Base-by-base conservation (phyloP, 1,140 invertebrate species). In the Orius insidiosus region DNA sequence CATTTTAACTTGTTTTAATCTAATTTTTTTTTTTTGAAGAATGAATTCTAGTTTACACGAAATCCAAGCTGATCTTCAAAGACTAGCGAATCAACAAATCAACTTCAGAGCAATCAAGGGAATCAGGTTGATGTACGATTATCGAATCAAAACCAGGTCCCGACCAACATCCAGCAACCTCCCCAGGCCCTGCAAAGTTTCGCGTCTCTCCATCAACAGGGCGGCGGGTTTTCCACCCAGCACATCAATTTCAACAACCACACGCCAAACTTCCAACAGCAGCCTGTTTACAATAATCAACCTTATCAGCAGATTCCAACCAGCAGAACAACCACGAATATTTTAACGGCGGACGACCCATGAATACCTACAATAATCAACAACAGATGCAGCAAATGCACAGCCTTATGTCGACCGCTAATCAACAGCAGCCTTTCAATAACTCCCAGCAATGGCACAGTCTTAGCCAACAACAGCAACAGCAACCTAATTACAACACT, bases 1-100 rank as follows among this genome's bases (percentile, higher is more conserved):
- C 3, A 24, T 4, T 51, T 43, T 40, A 9, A 45, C 19, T 44
- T 35, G 15, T 35, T 13, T 40, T 42, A 51, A n/a, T 48, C 7
- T 4, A 24, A 49, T 38, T 30, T 46, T 42, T 46, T 46, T 41
- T 55, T 59, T 55, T 60, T 59, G 54, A 54, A 77, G 75, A 69
- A 85, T 94, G 78, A 90, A 92, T 68, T 79, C 70, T 64, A 93
- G 83, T 68, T 72, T 94, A 55, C 80, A 82, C 55, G 88, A 93
- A 66, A 81, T 95, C 58, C 86, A 94, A 66, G 76, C 76, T 49
- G 89, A 95, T 63, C 89, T 95, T 58, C 81, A 87, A 63, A 72
- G 85, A 52, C 66, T 94, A 39, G 75, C 85, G 33, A 76, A 71
- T 47, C 86, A 93, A 61, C 86, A 94, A 60, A 78, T 60, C 85